Base-by-base conservation (phyloP, 1,140 invertebrate species). In the Drosophila repleta region DNA sequence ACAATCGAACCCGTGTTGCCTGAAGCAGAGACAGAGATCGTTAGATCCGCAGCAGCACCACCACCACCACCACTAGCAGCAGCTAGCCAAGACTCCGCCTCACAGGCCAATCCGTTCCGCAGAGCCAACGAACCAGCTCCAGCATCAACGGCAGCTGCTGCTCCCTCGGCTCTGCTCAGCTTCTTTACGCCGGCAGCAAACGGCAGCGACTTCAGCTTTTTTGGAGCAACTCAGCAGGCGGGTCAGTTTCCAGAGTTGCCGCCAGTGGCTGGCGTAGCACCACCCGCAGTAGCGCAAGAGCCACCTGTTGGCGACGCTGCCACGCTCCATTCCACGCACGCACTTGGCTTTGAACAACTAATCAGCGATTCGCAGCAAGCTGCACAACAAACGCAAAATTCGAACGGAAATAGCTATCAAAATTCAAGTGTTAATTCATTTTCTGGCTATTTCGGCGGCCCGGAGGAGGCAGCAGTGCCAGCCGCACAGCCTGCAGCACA, bases 331-430 rank as follows among this genome's bases (percentile, higher is more conserved):
- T 6, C 60, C 41, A 17, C 71, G 2, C 60, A 73, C 58, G 67
- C 68, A 10, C 49, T 91, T 11, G 90, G 90, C 4, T 91, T 91
- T 48, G 90, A 90, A 41, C 74, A 79, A 37, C 53, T 88, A 21
- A 45, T 88, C 7, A 76, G 29, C 57, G 58, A 72, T 46, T 37
- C 77, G 6, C 77, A 78, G 83, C 82, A 88, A 71, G 63, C 83
- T 41, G 48, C 55, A 37, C 45, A 62, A 6, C 72, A 51, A 57
- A 20, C 37, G 0, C 45, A 45, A 39, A 82, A 51, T 45, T 60
- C 60, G 0, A 72, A 37, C 20, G 70, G 43, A 58, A 74, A 53
- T 37, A 64, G 43, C 20, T 69, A 61, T 71, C 76, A 70, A 88
- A 88, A 80, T 90, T 90, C 70, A 43, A 70, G 71, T 88, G 60